These are phyloP conservation scores for Eupithecia subumbrata DNA, from an alignment of 2,888 invertebrate species.

Conservation along the genomic window DNA sequence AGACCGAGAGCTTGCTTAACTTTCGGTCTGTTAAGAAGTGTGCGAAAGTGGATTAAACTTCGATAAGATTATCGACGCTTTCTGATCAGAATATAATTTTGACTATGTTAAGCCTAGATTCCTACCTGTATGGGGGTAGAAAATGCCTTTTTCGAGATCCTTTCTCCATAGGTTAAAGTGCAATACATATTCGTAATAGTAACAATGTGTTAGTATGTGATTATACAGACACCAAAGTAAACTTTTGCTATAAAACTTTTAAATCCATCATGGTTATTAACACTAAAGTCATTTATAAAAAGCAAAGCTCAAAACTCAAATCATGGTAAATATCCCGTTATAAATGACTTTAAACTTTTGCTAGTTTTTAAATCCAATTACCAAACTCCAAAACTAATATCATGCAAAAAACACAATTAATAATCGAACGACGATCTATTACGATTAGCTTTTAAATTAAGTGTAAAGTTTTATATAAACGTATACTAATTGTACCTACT, in stretches of 20 bases:
- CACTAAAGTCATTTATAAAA: too few relatives aligned
- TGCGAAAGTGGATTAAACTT: not conserved
- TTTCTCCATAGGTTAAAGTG: conserved; percentile 26
- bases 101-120: not conserved
- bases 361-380: not conserved
- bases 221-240: conserved; percentile 9
- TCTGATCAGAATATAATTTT: not conserved
- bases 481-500: too few relatives aligned
- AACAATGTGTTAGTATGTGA: conserved; percentile 17
- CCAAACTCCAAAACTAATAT: not conserved
- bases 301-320: too few relatives aligned
- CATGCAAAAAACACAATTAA: not conserved
- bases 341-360: too few relatives aligned
- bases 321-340: too few relatives aligned
- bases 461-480: not conserved
- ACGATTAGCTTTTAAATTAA: not conserved
- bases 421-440: not conserved
- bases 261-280: too few relatives aligned
- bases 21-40: not conserved
- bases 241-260: too few relatives aligned
- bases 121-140: not conserved
- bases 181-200: not conserved
- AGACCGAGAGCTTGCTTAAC: not conserved
- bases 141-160: conserved; percentile 21
- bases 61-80: not conserved